Percentiles rank a stretch among this genome's conserved stretches.
Conservation (phyloP, 2,113 vertebrate species). For the Oryzias javanicus region DNA sequence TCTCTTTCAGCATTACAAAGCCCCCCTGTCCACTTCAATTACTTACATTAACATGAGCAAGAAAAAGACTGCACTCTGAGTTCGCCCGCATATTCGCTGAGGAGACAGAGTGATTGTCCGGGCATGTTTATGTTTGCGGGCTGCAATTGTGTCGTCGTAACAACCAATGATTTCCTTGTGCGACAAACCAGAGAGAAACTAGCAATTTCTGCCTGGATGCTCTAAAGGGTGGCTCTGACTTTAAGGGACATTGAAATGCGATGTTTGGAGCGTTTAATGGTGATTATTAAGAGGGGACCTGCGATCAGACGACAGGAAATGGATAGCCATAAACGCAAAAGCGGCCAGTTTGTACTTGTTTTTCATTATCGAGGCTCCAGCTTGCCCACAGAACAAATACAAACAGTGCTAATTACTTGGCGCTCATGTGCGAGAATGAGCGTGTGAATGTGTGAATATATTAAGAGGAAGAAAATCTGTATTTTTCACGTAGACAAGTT, state of each 20-base stretch:
- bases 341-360: conserved; percentile 59
- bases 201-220: conserved; percentile 40
- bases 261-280: conserved; percentile 5
- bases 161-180: conserved; percentile 61
- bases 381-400: conserved; percentile 58
- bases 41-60: conserved; percentile 74
- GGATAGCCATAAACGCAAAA: conserved; percentile 40
- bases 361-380: conserved; percentile 64
- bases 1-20: conserved; percentile 66
- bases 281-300: conserved; percentile 8
- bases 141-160: conserved; percentile 56
- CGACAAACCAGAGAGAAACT: conserved; percentile 49
- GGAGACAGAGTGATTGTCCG: conserved; percentile 18
- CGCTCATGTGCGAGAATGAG: conserved; percentile 37
- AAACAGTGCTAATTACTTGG: conserved; percentile 70
- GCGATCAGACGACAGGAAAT: conserved; percentile 27
- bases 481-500: conserved; percentile 42
- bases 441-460: conserved; percentile 25
- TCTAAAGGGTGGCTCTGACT: conserved; percentile 32
- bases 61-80: conserved; percentile 57
- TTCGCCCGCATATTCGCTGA: conserved; percentile 32
- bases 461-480: conserved; percentile 19
- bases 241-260: conserved; percentile 10
- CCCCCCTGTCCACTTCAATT: conserved; percentile 73
- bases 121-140: conserved; percentile 29